phyloP scores from a whole-genome alignment of 2,888 invertebrate species.

The Temnothorax ravouxi region DNA sequence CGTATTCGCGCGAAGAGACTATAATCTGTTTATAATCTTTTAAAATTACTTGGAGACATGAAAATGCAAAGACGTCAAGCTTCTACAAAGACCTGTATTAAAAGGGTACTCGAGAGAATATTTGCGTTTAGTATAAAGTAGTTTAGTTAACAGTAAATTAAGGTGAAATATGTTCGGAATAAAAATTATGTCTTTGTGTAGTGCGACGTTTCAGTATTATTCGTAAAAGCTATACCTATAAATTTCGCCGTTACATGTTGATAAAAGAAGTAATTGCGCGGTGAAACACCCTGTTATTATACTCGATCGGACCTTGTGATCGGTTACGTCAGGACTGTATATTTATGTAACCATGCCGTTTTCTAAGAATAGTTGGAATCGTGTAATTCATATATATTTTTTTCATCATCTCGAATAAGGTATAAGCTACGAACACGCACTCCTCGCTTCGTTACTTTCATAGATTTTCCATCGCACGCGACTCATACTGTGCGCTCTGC shows the following conservation, averaged over 20 bases:
- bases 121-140: conserved; percentile 11
- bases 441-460: conserved; percentile 18
- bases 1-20: conserved; percentile 10
- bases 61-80: background rate
- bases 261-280: conserved; percentile 15
- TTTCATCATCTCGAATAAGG: background rate
- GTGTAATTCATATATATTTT: conserved; percentile 12
- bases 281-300: background rate
- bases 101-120: background rate
- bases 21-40: background rate
- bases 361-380: conserved; percentile 35
- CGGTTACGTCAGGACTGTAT: background rate
- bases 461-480: conserved; percentile 27
- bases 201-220: background rate
- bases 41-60: background rate
- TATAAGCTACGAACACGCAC: conserved; percentile 9
- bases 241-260: background rate
- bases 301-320: conserved; percentile 8
- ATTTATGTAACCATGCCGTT: conserved; percentile 25
- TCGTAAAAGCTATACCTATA: background rate
- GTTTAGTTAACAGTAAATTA: background rate
- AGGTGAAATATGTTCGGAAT: background rate
- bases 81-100: background rate
- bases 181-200: background rate
- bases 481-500: conserved; percentile 7